Evolutionary conservation across 2,113 vertebrate species (phyloP), one percentile per base, ranked within the genome.

Genomic region (Saccopteryx bilineata): DNA sequence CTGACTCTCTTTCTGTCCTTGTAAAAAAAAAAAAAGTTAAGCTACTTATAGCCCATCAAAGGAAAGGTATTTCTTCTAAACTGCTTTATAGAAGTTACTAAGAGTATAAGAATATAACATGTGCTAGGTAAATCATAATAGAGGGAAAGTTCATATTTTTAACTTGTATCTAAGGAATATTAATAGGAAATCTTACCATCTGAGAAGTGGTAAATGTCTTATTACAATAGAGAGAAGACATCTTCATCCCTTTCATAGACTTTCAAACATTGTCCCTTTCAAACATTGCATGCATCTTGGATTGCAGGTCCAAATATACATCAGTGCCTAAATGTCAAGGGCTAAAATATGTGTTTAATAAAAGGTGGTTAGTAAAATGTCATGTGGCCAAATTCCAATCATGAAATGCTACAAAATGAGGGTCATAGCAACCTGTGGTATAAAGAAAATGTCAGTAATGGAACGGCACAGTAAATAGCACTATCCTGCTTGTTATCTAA

Each of bases 361-460:
- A 94, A 86, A 93, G 86, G 87, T 74, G 87, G 87, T 90, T 95
- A 93, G 94, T 88, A 61, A 97, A 97, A 95, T 95, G 90, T 96
- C 96, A 96, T 66, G 88, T 95, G 94, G 88, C 72, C 88, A 82
- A 83, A 94, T 95, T 95, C 31, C 5, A n/a, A 95, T 94, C 85
- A 10, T 56, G 66, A 95, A 97, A 93, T 96, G 91, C 69, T 95
- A 15, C 69, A 95, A 60, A 96, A 97, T 89, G 90, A 96, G 52
- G 97, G 91, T 96, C 91, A 86, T 56, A 88, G 68, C 80, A 93
- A 94, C 96, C 92, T 90, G 72, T 50, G 26, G 76, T 92, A 90
- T 79, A 75, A 90, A 90, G 92, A 86, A 98, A 97, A 97, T 94
- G 92, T 95, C 96, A 93, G 92, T 85, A 90, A 93, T 92, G 72